Base-by-base conservation (phyloP, 1,140 invertebrate genomes). In the Trypoxylus dichotomus region DNA sequence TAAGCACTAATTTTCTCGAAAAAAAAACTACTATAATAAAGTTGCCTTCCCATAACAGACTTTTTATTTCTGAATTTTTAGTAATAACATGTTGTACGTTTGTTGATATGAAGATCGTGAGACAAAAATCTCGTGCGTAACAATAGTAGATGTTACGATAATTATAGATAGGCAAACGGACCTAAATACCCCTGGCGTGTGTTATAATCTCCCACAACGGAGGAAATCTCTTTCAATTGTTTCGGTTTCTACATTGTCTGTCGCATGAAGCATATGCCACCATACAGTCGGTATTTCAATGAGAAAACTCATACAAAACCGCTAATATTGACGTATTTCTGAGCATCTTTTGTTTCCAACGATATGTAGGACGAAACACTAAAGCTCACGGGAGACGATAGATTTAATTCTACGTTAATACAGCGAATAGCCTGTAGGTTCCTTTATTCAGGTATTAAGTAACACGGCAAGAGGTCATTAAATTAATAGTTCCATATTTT, bases 61-160 rank as follows among this genome's bases (percentile, higher is more conserved):
- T 72, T 72, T 15, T 21, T 58, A 58, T 21, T 19, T 58, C 32
- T 37, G 3, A 37, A 37, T 58, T 71, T 71, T 71, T 71, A 15
- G 68, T 24, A 71, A 71, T 7, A 27, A 71, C 24, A 24, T 37
- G 29, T 27, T 19, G 47, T 58, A 71, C 15, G 10, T 32, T 32
- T 7, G 29, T 32, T 32, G 7, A 32, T 71, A 71, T 15, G 29
- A 71, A 71, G 6, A 24, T 71, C 68, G 68, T 27, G 68, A 3
- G 68, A 71, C 68, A 25, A 71, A 71, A 71, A 25, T 8, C 1
- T 71, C 24, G 25, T 15, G 29, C 13, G 13, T 71, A 21, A 71
- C 68, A 71, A 71, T 71, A 27, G 68, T 71, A 71, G 10, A 71
- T 71, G 68, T 71, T 71, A 71, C 24, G 68, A 71, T 71, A 71